A percentile compares a stretch with the other conserved stretches of the same genome.
These are phyloP conservation scores for Phyllopteryx taeniolatus DNA, from an alignment of 2,113 vertebrate genomes.

Conservation along the genomic window DNA sequence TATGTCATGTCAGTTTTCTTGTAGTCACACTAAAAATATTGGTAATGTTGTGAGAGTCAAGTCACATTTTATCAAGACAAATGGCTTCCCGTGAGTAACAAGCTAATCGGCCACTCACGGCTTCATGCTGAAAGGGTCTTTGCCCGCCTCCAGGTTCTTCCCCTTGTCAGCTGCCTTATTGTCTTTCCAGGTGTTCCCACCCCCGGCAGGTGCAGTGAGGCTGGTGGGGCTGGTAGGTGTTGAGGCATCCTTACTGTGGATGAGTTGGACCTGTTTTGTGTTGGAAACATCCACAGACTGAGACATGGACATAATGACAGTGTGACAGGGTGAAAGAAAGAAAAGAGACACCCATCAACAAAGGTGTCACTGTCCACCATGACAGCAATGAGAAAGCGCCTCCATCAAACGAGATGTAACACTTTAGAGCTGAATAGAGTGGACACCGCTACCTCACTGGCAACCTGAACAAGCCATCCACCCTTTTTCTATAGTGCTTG, in stretches of 20 bases:
- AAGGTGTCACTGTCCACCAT: not conserved
- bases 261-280: slow-evolving; percentile 83
- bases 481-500: no score
- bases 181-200: slow-evolving; percentile 80
- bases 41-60: not conserved
- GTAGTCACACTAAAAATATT: not conserved
- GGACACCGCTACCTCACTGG: no score
- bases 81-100: not conserved
- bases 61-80: not conserved
- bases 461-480: no score
- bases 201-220: slow-evolving; percentile 78
- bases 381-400: slow-evolving; percentile 4
- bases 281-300: slow-evolving; percentile 67
- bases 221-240: slow-evolving; percentile 83
- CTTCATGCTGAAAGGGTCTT: slow-evolving; percentile 96
- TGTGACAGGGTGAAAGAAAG: slow-evolving; percentile 37
- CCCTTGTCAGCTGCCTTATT: slow-evolving; percentile 66
- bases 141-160: slow-evolving; percentile 81
- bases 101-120: slow-evolving; percentile 77
- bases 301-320: slow-evolving; percentile 49
- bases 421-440: no score
- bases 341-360: slow-evolving; percentile 42
- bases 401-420: not conserved
- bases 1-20: not conserved
- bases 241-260: slow-evolving; percentile 82